Evolutionary conservation across 1,140 invertebrate species (phyloP), one percentile per base, ranked within the genome.

Genomic region (Nylanderia fulva): DNA sequence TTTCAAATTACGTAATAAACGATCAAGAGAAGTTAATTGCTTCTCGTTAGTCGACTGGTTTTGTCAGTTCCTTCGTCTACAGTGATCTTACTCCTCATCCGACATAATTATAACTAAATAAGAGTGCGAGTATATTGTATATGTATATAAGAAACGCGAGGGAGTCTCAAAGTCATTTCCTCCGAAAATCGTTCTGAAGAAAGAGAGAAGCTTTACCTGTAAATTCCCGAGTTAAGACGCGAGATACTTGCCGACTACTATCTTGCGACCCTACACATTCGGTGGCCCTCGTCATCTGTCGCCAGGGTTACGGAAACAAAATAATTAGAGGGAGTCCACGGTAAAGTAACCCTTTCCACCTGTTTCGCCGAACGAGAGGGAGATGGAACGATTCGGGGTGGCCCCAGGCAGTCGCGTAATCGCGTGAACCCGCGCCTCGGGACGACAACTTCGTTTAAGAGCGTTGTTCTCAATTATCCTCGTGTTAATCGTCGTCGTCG

Each of bases 251-350:
- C 21, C 42, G 45, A 36, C 61, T 33, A 77, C 61, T 33, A 77
- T 5, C n/a, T 13, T 29, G 58, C 39, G 52, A 56, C 69, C 33
- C 45, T 36, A 54, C n/a, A 63, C 45, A 71, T 71, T 21, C 24
- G 15, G 48, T 33, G 27, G 33, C 45, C 33, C 42, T 21, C 63
- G 63, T 29, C 61, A 54, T 85, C 80, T 63, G 84, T 85, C 76
- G 80, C 61, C 85, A 72, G 42, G 79, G 54, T 71, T 74, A 72
- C 85, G 79, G 85, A 86, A 86, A 86, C 79, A 84, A 86, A 86
- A 86, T 86, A 84, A 86, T 86, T 86, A 86, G 77, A 54, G 66
- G n/a, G 56, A 71, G 63, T 56, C 15, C 64, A 36, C 7, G 27
- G 48, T 27, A 66, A 45, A 68, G 24, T 33, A 82, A 71, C 66